phyloP scores from a whole-genome alignment of 1,140 invertebrate species.

The Brachionus koreanus region DNA sequence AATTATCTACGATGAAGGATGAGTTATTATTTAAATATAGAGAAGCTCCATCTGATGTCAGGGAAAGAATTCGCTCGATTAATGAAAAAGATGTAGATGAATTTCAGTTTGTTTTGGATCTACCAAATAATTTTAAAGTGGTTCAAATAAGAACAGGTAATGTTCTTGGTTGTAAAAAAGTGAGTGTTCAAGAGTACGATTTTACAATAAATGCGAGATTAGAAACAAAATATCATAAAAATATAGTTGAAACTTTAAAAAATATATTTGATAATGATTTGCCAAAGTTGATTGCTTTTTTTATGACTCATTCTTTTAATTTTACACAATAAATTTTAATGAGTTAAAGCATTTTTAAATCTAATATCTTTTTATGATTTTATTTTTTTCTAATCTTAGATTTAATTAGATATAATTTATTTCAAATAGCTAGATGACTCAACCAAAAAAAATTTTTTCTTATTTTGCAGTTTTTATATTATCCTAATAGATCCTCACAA shows the following conservation, averaged over 20 bases:
- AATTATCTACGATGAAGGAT: background rate
- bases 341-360: too few species aligned
- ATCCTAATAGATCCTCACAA: too few species aligned
- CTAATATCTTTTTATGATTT: too few species aligned
- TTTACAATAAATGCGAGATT: background rate
- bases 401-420: too few species aligned
- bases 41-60: background rate
- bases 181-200: background rate
- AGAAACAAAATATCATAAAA: background rate
- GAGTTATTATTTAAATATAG: background rate
- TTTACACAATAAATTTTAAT: background rate
- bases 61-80: background rate
- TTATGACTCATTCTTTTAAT: slow-evolving; percentile 1
- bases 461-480: too few species aligned
- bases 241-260: background rate
- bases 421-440: too few species aligned
- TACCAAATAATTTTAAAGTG: background rate
- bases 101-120: background rate
- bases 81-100: background rate
- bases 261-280: background rate
- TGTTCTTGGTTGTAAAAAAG: background rate
- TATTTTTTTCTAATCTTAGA: too few species aligned
- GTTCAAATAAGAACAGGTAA: background rate
- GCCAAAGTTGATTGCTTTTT: background rate
- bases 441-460: too few species aligned